Evolutionary conservation across 2,797 vertebrate species (phyloP), one percentile per base, ranked within the genome.

Genomic region (Aulostomus chinensis): DNA sequence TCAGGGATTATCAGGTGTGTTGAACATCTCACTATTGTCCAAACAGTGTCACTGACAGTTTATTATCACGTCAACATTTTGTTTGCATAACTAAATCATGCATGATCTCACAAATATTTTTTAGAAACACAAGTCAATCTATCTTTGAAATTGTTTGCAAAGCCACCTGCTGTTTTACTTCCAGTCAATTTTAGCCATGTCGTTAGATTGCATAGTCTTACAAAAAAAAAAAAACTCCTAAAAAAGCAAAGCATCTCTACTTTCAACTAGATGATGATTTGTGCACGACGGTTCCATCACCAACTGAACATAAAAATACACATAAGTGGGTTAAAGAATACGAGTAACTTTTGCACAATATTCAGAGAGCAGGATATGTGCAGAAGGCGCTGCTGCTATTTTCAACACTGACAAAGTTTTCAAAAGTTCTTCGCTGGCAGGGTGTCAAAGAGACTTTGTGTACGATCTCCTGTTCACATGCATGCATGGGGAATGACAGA

Each of bases 341-440:
- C 26, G 42, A 67, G 7, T 51, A 51, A 45, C 54, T 63, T 40
- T 31, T 36, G 41, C 17, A 49, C 34, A 61, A 40, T 47, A 28
- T 35, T 31, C 36, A 58, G 42, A 30, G 48, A 79, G 34, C 36
- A 53, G 32, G 36, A 46, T 49, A 42, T 60, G 60, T 30, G 30
- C 53, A 41, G 7, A 47, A 63, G 33, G 26, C 3, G 8, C 13
- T 26, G 48, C 33, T 70, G 43, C 74, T 80, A 76, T 74, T 80
- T 76, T 75, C 37, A 74, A 74, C 64, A 58, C 36, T 34, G 33
- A 26, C 52, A 60, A 81, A 73, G 51, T 68, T 68, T 30, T 62
- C 13, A 61, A 68, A 80, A 67, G 56, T 69, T 73, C 7, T 38
- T 60, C 32, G 4, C 46, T 55, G 33, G 56, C 53, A 75, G 54